Base-by-base conservation (phyloP, 2,797 vertebrate species). In the Adrianichthys oophorus region DNA sequence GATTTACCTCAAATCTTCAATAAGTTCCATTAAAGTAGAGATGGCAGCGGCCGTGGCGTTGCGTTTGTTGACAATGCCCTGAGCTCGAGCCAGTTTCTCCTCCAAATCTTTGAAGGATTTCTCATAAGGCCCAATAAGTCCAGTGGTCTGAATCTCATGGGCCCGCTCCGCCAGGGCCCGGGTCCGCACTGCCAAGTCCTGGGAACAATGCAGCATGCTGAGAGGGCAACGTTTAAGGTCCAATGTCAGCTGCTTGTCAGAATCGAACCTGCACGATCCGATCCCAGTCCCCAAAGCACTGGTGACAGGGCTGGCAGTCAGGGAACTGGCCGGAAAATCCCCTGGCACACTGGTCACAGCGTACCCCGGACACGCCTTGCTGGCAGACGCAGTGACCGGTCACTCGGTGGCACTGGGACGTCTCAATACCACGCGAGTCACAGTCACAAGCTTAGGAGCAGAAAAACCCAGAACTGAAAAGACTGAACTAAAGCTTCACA, bases 281-380 rank as follows among this genome's bases (percentile, higher is more conserved):
- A 83, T 99, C 96, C 98, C 98, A 99, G 87, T 99, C 98, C 13
- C 98, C 98, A 0, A 99, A 99, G 79, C 98, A 99, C 54, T 94
- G 91, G 49, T 99, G 97, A 76, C 98, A 99, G 32, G 96, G 94
- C 62, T 95, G 91, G 78, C 97, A 99, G 76, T 91, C 62, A 0
- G 97, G 98, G 80, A 99, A 99, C 45, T 90, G 70, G 1, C 97
- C 98, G 0, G 95, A 90, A 65, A 97, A 99, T 16, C 98, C 98
- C 3, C 98, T 92, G 65, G 97, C 95, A 23, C 98, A 99, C 78
- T 97, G 96, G 83, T 98, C 96, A 12, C 98, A 99, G 61, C 96
- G 95, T 53, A 99, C 94, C 0, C 98, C 96, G 0, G 98, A 98
- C 59, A 99, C 90, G 0, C 96, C 96, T 2, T 93, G 92, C 64